Percentiles rank a stretch among this genome's conserved stretches.
These are phyloP conservation scores for Onychorhynchus coronatus DNA, from an alignment of 2,113 vertebrate species.

Conservation along the genomic window DNA sequence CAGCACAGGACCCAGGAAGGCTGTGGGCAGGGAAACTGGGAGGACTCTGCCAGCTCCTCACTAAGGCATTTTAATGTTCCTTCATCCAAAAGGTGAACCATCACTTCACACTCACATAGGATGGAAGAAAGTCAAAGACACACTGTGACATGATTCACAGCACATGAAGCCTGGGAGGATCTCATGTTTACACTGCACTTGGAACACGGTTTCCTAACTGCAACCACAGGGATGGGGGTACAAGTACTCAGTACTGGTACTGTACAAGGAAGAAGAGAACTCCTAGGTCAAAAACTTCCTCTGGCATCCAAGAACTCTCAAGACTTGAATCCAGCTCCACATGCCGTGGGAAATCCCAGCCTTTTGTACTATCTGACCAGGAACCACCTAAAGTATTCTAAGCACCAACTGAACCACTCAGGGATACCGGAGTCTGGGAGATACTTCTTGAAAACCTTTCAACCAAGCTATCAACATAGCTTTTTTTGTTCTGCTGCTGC, in stretches of 20 bases:
- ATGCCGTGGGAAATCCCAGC: neutral
- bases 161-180: neutral
- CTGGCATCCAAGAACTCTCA: neutral
- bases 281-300: neutral
- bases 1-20: neutral
- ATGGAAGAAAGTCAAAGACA: neutral
- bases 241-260: neutral
- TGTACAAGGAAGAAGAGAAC: neutral
- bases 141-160: neutral
- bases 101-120: neutral
- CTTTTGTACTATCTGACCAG: neutral
- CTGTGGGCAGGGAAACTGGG: neutral
- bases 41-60: neutral
- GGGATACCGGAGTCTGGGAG: neutral
- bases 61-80: neutral
- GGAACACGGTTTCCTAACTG: neutral
- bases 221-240: neutral
- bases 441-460: neutral
- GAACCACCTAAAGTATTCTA: neutral
- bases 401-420: neutral
- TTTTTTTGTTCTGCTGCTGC: neutral
- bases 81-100: neutral
- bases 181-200: neutral
- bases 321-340: neutral
- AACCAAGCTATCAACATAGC: neutral